A percentile compares a stretch with the other conserved stretches of the same genome.
Evolutionary conservation across 2,113 vertebrate species (phyloP).

Genomic region (Hippocampus barbouri): DNA sequence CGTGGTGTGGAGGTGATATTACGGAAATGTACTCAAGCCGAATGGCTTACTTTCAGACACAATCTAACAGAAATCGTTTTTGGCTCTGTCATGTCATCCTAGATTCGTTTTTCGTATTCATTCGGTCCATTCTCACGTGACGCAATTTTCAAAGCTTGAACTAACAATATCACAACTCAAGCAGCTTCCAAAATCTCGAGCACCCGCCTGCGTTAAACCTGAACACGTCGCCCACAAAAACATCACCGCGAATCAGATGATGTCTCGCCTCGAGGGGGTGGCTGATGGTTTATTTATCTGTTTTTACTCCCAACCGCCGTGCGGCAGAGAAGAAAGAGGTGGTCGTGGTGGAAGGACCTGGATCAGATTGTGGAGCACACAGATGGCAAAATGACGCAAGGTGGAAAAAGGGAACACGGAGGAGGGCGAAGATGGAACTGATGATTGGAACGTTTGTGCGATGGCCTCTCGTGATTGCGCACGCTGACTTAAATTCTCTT

Average conservation of each 20-base stretch:
- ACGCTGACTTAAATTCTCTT: slow-evolving; percentile 24
- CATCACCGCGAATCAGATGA: not conserved
- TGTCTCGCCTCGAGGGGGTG: not conserved
- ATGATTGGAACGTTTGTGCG: slow-evolving; percentile 23
- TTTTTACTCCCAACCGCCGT: not conserved
- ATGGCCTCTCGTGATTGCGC: slow-evolving; percentile 18
- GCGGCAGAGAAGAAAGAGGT: not conserved
- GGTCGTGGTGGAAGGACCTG: slow-evolving; percentile 15
- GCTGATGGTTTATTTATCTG: too few relatives aligned
- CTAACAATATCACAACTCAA: not conserved
- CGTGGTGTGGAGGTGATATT: not conserved
- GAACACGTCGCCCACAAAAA: not conserved
- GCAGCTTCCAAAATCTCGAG: not conserved
- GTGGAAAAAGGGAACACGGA: not conserved
- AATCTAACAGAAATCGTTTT: not conserved
- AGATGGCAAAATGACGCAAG: slow-evolving; percentile 19
- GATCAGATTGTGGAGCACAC: slow-evolving; percentile 15
- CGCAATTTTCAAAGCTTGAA: not conserved
- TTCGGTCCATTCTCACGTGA: not conserved
- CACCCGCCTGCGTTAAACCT: not conserved
- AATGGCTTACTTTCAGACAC: not conserved
- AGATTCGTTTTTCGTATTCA: not conserved
- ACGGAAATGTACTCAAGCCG: not conserved
- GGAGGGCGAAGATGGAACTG: slow-evolving; percentile 18
- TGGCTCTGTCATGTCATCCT: not conserved